Base-by-base conservation (phyloP, 2,797 vertebrate genomes). In the Pampus argenteus region DNA sequence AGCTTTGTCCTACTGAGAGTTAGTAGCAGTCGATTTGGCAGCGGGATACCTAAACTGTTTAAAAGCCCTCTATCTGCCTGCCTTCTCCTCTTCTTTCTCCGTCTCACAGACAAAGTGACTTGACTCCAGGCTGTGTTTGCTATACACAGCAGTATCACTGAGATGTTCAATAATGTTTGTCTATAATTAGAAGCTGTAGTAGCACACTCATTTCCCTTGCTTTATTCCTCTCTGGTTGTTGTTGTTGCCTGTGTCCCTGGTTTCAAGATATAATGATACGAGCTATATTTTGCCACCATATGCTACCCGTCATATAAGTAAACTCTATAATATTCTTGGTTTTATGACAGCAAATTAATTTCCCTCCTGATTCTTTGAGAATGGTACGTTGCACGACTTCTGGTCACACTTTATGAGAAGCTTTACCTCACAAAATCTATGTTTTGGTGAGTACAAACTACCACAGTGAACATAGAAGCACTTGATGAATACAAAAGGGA, bases 171-270 rank as follows among this genome's bases (percentile, higher is more conserved):
- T 90, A 89, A 89, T 84, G 71, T 62, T 70, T 62, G 20, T 61
- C 88, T 89, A 90, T 89, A 88, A 90, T 93, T 94, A 93, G 86
- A 86, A 71, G 63, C 82, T 69, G 44, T 78, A 76, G 79, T 78
- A 76, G 62, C 22, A n/a, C 52, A 42, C 74, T 73, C 74, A 78
- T 79, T 74, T 72, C 70, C 70, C 52, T 40, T 76, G n/a, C 67
- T 83, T 78, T 73, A 82, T 82, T 81, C 58, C 68, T 68, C 68
- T 71, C 80, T 62, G 48, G 26, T 44, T 82, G 63, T 42, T 82
- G 63, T 42, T 76, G 55, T 77, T 81, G 70, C 38, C 72, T 72
- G 62, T 49, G 38, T 74, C 44, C 62, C 66, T 68, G 61, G 38
- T 80, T 77, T 62, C 22, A 70, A 55, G 38, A 66, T 71, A 47